These are phyloP conservation scores for Porites australiensis DNA, from an alignment of 64 coral and sea anemone species.

Conservation along the genomic window DNA sequence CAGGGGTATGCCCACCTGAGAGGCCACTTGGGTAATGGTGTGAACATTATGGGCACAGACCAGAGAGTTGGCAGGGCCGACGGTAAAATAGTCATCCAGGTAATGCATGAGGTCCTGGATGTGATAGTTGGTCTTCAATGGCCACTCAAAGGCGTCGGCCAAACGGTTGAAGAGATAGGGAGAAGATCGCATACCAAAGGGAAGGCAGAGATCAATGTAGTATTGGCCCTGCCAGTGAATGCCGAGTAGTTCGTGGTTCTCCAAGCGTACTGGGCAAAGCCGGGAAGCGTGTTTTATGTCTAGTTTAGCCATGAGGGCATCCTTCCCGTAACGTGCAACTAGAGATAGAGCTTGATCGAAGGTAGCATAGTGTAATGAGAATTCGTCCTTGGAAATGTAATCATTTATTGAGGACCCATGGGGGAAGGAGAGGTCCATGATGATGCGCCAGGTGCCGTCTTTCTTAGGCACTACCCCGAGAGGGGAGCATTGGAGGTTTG, in stretches of 20 bases:
- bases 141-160: neutral
- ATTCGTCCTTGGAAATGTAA: neutral
- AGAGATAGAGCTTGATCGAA: neutral
- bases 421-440: neutral
- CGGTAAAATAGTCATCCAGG: neutral
- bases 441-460: neutral
- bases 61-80: neutral
- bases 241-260: neutral
- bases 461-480: no score
- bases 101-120: neutral
- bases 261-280: neutral
- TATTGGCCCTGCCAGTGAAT: no score
- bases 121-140: neutral
- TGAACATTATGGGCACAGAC: neutral
- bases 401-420: slow-evolving; percentile 4
- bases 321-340: neutral
- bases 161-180: neutral
- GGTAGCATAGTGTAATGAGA: no score
- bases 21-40: neutral
- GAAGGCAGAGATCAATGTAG: neutral
- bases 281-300: no score
- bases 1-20: no score
- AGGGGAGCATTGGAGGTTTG: no score
- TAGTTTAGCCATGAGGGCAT: neutral
- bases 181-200: neutral